Percentiles rank a stretch among this genome's conserved stretches.
Conservation (phyloP, 2,797 vertebrate species). For the Microctenopoma lineatum region DNA sequence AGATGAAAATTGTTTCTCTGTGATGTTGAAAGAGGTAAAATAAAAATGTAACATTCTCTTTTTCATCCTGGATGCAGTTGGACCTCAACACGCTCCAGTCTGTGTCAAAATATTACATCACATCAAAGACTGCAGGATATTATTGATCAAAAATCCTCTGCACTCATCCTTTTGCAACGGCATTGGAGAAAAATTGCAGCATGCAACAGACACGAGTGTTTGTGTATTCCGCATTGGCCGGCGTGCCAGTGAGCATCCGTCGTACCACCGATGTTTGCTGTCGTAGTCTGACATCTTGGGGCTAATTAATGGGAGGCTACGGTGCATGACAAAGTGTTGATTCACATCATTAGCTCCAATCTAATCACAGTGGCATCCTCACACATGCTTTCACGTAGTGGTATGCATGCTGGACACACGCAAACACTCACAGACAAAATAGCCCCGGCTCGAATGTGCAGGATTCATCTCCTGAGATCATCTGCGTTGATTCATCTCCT, state of each 20-base stretch:
- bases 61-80: background rate
- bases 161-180: constrained; percentile 9
- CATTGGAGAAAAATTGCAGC: constrained; percentile 15
- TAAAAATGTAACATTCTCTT: background rate
- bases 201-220: constrained; percentile 37
- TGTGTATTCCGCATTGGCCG: constrained; percentile 11
- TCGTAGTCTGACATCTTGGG: constrained; percentile 63
- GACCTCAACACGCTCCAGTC: background rate
- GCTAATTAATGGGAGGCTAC: constrained; percentile 69
- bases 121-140: background rate
- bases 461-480: constrained; percentile 52
- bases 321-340: constrained; percentile 71
- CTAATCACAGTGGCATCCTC: constrained; percentile 55
- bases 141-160: constrained; percentile 9
- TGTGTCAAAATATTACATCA: constrained; percentile 1
- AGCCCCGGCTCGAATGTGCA: constrained; percentile 39
- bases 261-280: constrained; percentile 52
- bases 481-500: constrained; percentile 52
- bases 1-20: constrained; percentile 13
- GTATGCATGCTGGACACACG: constrained; percentile 14
- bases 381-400: constrained; percentile 26
- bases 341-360: constrained; percentile 68
- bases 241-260: constrained; percentile 52
- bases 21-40: constrained; percentile 8
- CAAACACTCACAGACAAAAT: constrained; percentile 12